A percentile compares a stretch with the other conserved stretches of the same genome.
Evolutionary conservation across 2,888 invertebrate genomes (phyloP).

Genomic region (Dilophus febrilis): DNA sequence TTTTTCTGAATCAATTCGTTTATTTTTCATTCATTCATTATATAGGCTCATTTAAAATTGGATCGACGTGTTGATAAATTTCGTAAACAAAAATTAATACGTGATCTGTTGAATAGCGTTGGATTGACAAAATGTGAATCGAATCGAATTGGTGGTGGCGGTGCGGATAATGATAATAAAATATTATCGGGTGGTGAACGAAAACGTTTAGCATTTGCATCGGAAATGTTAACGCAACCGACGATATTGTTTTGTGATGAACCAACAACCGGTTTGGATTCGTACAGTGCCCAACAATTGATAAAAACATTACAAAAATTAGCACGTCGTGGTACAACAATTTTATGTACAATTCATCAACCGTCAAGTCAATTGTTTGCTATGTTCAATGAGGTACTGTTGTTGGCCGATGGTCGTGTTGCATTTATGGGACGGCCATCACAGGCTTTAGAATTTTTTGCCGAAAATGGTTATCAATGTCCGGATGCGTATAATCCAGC

Average conservation of each 20-base stretch:
- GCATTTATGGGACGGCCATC: conserved; percentile 63
- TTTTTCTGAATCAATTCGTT: neutral
- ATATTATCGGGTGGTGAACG: conserved; percentile 80
- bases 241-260: conserved; percentile 88
- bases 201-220: conserved; percentile 82
- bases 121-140: conserved; percentile 52
- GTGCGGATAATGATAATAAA: conserved; percentile 33
- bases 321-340: conserved; percentile 62
- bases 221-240: conserved; percentile 84
- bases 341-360: conserved; percentile 88
- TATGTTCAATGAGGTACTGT: conserved; percentile 60
- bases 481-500: conserved; percentile 77
- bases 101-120: conserved; percentile 51
- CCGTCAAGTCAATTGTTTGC: conserved; percentile 77
- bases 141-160: conserved; percentile 59
- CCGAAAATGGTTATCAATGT: conserved; percentile 35
- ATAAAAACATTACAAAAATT: conserved; percentile 50
- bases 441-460: conserved; percentile 49
- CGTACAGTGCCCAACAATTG: conserved; percentile 78
- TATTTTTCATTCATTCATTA: conserved; percentile 4
- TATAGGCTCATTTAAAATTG: conserved; percentile 61
- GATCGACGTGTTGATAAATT: conserved; percentile 44
- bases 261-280: conserved; percentile 86
- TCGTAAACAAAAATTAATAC: conserved; percentile 48
- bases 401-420: conserved; percentile 74